Percentiles rank a stretch among this genome's conserved stretches.
These are phyloP conservation scores for Celastrina argiolus DNA, from an alignment of 2,888 invertebrate genomes.

Conservation along the genomic window DNA sequence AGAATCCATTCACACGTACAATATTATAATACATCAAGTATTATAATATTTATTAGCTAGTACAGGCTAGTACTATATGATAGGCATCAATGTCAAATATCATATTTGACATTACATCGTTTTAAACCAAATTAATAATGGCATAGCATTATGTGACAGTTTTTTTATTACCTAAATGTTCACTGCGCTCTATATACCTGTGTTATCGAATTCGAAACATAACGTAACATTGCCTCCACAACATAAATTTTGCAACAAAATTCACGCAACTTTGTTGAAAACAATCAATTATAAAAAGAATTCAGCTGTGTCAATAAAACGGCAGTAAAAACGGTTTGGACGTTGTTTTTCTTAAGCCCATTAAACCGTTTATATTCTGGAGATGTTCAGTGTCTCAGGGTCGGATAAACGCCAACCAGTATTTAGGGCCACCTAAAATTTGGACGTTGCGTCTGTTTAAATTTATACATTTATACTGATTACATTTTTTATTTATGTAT, in stretches of 20 bases:
- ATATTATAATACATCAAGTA: too few species aligned
- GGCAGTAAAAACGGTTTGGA: background rate
- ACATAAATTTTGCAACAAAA: background rate
- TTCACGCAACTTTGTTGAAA: slow-evolving; percentile 4
- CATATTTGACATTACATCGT: too few species aligned
- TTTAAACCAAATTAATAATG: too few species aligned
- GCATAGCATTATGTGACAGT: too few species aligned
- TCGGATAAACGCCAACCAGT: background rate
- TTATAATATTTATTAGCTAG: too few species aligned
- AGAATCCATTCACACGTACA: too few species aligned
- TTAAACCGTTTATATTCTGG: slow-evolving; percentile 16
- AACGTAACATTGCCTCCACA: background rate
- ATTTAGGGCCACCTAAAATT: background rate
- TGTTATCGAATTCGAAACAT: background rate
- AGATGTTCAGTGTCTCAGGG: slow-evolving; percentile 2
- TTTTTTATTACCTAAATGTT: too few species aligned
- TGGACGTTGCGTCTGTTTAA: too few species aligned
- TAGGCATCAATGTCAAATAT: too few species aligned
- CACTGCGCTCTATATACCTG: too few species aligned
- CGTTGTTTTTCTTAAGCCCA: slow-evolving; percentile 10
- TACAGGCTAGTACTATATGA: too few species aligned
- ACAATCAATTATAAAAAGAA: slow-evolving; percentile 11
- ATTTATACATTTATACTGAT: too few species aligned
- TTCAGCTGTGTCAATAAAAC: slow-evolving; percentile 13
- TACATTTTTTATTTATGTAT: background rate